Evolutionary conservation across 2,888 invertebrate genomes (phyloP).

Genomic region (Julus scanicus): DNA sequence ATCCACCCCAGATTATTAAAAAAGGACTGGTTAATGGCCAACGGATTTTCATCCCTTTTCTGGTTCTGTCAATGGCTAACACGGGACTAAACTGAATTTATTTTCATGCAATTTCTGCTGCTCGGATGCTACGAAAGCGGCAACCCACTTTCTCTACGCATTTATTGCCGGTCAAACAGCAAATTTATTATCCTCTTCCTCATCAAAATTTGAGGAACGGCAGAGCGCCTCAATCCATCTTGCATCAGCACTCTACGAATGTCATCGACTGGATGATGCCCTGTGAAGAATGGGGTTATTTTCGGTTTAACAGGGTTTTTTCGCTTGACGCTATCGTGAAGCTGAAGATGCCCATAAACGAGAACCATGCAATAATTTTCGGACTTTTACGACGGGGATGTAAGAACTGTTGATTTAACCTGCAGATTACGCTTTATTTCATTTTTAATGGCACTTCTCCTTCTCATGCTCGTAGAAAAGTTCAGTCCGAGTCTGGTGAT

Average conservation of each 20-base stretch:
- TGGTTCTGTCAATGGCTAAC: background rate
- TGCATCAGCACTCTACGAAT: conserved; percentile 18
- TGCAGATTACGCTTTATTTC: conserved; percentile 25
- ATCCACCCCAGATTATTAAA: no score
- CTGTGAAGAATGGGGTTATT: background rate
- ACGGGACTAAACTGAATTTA: background rate
- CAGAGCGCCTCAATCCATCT: background rate
- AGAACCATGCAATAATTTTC: conserved; percentile 13
- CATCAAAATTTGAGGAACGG: conserved; percentile 20
- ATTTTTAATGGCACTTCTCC: conserved; percentile 10
- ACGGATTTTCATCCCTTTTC: background rate
- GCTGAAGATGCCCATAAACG: conserved; percentile 33
- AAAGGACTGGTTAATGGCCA: background rate
- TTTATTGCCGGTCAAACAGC: conserved; percentile 26
- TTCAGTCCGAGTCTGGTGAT: background rate
- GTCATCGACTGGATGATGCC: background rate
- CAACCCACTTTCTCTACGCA: background rate
- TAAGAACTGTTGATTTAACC: conserved; percentile 33
- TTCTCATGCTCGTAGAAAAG: background rate
- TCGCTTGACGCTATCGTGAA: background rate
- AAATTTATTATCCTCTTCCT: conserved; percentile 33
- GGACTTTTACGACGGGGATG: conserved; percentile 24
- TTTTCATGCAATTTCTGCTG: background rate
- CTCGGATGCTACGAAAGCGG: background rate
- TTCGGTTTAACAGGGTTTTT: conserved; percentile 33